These are phyloP conservation scores for Crocodylus rhombifer DNA, from an alignment of 2,797 vertebrate genomes.

Conservation along the genomic window DNA sequence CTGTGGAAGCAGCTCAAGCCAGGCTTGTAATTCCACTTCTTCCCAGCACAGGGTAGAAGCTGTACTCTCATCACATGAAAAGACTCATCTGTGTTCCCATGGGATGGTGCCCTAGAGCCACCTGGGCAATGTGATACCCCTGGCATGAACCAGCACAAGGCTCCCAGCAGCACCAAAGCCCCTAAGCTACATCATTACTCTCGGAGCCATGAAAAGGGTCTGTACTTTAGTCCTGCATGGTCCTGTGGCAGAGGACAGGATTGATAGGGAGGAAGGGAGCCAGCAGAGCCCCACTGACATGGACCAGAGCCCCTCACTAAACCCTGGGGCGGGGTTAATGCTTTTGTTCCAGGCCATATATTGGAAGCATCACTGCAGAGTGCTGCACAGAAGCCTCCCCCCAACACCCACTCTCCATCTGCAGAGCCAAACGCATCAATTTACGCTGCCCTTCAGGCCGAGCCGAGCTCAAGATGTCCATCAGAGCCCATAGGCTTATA, in stretches of 20 bases:
- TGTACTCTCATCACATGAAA: conserved; percentile 21
- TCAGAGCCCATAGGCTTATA: too few species aligned
- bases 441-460: too few species aligned
- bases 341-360: background rate
- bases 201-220: background rate
- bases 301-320: background rate
- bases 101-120: background rate
- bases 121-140: background rate
- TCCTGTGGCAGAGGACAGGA: background rate
- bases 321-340: background rate
- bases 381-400: too few species aligned
- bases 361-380: too few species aligned
- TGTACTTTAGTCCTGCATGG: background rate
- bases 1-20: background rate
- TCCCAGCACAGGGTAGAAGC: background rate
- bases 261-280: too few species aligned
- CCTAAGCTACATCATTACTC: background rate
- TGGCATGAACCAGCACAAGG: background rate
- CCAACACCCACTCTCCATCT: too few species aligned
- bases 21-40: background rate
- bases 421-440: too few species aligned
- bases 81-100: background rate
- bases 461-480: too few species aligned
- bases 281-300: background rate
- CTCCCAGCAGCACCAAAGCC: background rate